These are phyloP conservation scores for Dromius quadrimaculatus DNA, from an alignment of 2,888 invertebrate genomes.

Conservation along the genomic window DNA sequence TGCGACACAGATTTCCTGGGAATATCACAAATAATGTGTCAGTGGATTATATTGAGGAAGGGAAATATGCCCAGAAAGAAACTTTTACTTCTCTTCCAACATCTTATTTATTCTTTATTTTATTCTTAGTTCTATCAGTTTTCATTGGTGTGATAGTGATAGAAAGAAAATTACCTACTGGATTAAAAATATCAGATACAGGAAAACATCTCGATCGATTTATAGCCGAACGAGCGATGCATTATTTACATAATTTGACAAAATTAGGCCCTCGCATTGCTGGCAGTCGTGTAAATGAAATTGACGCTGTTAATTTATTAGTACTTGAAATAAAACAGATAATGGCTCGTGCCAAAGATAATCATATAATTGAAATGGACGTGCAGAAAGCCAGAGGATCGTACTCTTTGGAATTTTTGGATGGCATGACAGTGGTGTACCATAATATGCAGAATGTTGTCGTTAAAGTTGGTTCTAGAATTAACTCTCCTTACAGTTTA, in stretches of 20 bases:
- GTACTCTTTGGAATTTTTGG: conserved; percentile 77
- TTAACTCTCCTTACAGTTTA: conserved; percentile 71
- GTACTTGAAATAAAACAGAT: conserved; percentile 66
- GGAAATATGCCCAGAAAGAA: conserved; percentile 54
- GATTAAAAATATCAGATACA: conserved; percentile 66
- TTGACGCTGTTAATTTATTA: conserved; percentile 69
- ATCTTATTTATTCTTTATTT: conserved; percentile 68
- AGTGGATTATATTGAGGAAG: conserved; percentile 40
- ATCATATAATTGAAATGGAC: conserved; percentile 69
- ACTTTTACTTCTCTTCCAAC: conserved; percentile 65
- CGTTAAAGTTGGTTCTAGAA: conserved; percentile 73
- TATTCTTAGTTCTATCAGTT: conserved; percentile 69
- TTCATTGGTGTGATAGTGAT: conserved; percentile 70
- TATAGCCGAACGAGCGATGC: conserved; percentile 75
- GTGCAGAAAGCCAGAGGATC: conserved; percentile 76
- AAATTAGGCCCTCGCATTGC: conserved; percentile 73
- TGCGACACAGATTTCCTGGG: conserved; percentile 39
- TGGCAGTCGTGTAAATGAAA: conserved; percentile 78
- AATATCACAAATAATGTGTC: conserved; percentile 24
- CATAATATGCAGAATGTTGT: conserved; percentile 76
- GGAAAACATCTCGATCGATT: conserved; percentile 66
- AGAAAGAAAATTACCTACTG: conserved; percentile 73
- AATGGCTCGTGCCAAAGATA: conserved; percentile 65
- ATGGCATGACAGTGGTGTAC: conserved; percentile 80
- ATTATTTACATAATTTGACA: conserved; percentile 74